Evolutionary conservation across 2,888 invertebrate species (phyloP).

Genomic region (Erebia ligea): DNA sequence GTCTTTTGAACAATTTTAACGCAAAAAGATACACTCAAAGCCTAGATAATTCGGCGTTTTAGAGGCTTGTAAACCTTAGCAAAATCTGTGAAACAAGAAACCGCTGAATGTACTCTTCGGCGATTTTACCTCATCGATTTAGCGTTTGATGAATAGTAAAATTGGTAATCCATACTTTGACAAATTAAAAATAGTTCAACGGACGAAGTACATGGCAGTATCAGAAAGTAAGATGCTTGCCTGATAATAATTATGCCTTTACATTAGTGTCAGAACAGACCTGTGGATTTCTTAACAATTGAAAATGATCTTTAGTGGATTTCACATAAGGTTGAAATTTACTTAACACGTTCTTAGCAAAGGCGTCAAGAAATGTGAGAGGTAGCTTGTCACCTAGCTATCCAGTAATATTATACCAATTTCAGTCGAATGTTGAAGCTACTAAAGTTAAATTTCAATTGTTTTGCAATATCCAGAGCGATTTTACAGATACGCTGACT

Average conservation of each 20-base stretch:
- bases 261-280: not conserved
- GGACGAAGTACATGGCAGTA: not conserved
- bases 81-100: slow-evolving; percentile 22
- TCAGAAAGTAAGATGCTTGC: not conserved
- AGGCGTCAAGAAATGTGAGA: not conserved
- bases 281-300: not conserved
- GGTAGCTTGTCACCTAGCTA: not conserved
- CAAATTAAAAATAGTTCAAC: not conserved
- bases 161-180: not conserved
- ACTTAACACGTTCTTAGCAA: not conserved
- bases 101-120: too few relatives aligned
- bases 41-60: not conserved
- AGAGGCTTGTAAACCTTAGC: slow-evolving; percentile 7
- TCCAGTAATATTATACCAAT: not conserved
- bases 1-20: not conserved
- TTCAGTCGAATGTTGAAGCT: not conserved
- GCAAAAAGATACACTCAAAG: not conserved
- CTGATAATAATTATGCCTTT: not conserved
- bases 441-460: not conserved
- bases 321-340: not conserved
- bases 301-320: not conserved
- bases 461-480: not conserved
- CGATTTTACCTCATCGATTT: not conserved
- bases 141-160: not conserved
- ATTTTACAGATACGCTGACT: not conserved